These are phyloP conservation scores for Drosophila trapezifrons DNA, from an alignment of 1,140 invertebrate species.

Conservation along the genomic window DNA sequence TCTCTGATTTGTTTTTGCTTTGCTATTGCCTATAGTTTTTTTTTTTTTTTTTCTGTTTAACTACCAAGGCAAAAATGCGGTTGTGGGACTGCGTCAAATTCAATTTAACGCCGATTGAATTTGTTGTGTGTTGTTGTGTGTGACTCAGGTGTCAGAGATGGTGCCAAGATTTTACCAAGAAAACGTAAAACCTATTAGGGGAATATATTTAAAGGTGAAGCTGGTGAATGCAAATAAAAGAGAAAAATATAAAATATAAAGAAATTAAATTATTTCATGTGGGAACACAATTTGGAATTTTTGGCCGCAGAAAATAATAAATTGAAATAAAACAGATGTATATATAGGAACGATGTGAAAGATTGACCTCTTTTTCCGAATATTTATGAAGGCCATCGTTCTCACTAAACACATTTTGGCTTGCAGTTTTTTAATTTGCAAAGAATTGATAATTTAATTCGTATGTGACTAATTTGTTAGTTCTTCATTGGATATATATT, in stretches of 20 bases:
- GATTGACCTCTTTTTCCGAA: slow-evolving; percentile 5
- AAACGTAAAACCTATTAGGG: slow-evolving; percentile 23
- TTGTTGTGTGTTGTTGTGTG: neutral
- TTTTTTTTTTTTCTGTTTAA: slow-evolving; percentile 22
- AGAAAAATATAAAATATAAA: too few relatives aligned
- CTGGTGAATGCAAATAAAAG: neutral
- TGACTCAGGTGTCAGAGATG: slow-evolving; percentile 55
- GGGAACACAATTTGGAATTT: neutral
- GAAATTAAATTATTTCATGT: neutral
- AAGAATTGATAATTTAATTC: neutral
- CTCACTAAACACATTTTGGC: too few relatives aligned
- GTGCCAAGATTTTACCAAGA: slow-evolving; percentile 20
- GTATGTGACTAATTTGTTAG: neutral
- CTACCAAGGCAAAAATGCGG: slow-evolving; percentile 49
- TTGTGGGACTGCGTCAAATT: slow-evolving; percentile 51
- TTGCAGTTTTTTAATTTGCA: neutral
- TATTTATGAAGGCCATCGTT: neutral
- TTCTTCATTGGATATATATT: neutral
- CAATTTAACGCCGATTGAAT: slow-evolving; percentile 52
- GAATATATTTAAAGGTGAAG: slow-evolving; percentile 8
- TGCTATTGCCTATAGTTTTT: slow-evolving; percentile 18
- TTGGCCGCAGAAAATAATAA: slow-evolving; percentile 4
- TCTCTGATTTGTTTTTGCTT: slow-evolving; percentile 20
- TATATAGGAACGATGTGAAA: neutral
- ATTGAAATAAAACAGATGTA: neutral